Evolutionary conservation across 2,888 invertebrate genomes (phyloP), one percentile per base, ranked within the genome.

Genomic region (Cotesia congregata): DNA sequence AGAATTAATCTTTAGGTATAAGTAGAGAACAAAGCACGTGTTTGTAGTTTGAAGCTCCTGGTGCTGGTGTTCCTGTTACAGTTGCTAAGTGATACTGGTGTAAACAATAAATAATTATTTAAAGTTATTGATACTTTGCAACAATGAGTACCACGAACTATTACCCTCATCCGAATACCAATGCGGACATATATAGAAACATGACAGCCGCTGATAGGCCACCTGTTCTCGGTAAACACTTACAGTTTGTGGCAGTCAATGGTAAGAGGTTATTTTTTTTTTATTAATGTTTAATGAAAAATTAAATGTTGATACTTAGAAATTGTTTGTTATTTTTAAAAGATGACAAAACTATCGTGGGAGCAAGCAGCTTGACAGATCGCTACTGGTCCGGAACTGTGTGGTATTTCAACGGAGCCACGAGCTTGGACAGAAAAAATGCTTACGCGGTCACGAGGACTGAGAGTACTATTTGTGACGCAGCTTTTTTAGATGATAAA

Each of bases 341-440:
- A 92, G 92, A 92, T 87, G 92, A 91, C 41, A 91, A 91, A 80
- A 86, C 92, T 59, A 86, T 93, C 72, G 84, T 93, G 60, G 93
- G 93, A 59, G 91, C 92, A 20, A 92, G 92, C 61, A 92, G 92
- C 85, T 86, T 93, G 81, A 91, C 91, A 30, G 92, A 92, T 30
- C 90, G 93, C 3, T 92, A 91, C 82, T 93, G 93, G 93, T 91
- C 90, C 82, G 93, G 93, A 17, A 92, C 92, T 15, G 81, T 93
- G 15, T 92, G 92, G 90, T 90, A 90, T 82, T 94, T 87, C 39
- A 87, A 88, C 77, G 83, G 86, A 61, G 82, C 81, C 12, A 81
- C 75, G 80, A 85, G 86, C 84, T 86, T 87, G 40, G 79, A 85
- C 39, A 90, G 90, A 39, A 87, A 90, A 65, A 89, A 90, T 74